Percentiles rank a stretch among this genome's conserved stretches.
Conservation (phyloP, 2,113 vertebrate genomes). For the Pardalotus punctatus region DNA sequence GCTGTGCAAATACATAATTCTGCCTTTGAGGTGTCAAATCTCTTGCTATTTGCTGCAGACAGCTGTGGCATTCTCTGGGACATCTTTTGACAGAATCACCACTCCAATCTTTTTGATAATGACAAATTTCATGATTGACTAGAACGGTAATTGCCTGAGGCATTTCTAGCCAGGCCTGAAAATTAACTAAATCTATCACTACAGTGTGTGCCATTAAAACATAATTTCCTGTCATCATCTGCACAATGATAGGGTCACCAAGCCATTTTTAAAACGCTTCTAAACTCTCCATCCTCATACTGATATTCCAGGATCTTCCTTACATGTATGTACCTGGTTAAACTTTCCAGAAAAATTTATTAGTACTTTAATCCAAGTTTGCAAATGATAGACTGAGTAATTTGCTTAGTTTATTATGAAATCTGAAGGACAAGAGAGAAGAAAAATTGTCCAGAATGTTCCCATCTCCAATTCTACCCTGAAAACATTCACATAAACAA, state of each 20-base stretch:
- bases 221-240: background rate
- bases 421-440: background rate
- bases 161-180: background rate
- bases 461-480: background rate
- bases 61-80: background rate
- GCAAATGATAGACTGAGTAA: background rate
- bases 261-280: background rate
- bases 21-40: background rate
- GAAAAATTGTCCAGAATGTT: background rate
- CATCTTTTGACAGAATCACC: background rate
- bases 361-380: background rate
- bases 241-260: background rate
- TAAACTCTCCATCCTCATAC: background rate
- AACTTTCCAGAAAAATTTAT: background rate
- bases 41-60: background rate
- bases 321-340: background rate
- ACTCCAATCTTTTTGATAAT: background rate
- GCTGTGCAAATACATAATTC: background rate
- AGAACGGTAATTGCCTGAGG: background rate
- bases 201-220: background rate
- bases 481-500: background rate
- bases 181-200: slow-evolving; percentile 22
- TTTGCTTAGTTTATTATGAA: background rate
- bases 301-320: background rate
- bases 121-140: slow-evolving; percentile 4